These are phyloP conservation scores for Fringilla coelebs DNA, from an alignment of 2,797 vertebrate species.

Conservation along the genomic window DNA sequence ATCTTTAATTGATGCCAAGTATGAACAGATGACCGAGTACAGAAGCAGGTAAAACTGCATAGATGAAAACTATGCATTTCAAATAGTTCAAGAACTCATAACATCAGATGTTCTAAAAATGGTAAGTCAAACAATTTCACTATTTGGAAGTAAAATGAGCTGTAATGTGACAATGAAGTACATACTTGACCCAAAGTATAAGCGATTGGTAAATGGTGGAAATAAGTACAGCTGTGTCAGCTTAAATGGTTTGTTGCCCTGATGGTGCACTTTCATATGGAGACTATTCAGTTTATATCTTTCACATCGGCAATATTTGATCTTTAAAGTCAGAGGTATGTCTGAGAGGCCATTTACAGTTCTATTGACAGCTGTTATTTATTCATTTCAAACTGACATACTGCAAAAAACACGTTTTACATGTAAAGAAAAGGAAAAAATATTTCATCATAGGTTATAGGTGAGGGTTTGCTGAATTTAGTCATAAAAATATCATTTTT, in stretches of 20 bases:
- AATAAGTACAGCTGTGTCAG: constrained; percentile 62
- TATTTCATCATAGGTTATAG: background rate
- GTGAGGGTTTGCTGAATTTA: constrained; percentile 36
- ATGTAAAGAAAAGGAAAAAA: constrained; percentile 41
- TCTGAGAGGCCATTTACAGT: constrained; percentile 54
- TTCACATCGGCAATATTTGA: constrained; percentile 37
- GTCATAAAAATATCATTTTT: constrained; percentile 69
- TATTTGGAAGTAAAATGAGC: constrained; percentile 55
- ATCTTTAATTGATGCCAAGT: constrained; percentile 88
- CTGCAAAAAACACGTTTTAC: constrained; percentile 25
- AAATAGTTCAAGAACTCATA: constrained; percentile 73
- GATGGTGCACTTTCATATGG: constrained; percentile 71
- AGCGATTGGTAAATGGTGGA: constrained; percentile 59
- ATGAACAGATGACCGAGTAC: constrained; percentile 84
- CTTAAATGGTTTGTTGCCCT: constrained; percentile 76
- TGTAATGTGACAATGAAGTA: constrained; percentile 60
- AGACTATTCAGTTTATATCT: constrained; percentile 23
- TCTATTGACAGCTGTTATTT: constrained; percentile 36
- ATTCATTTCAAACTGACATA: constrained; percentile 46
- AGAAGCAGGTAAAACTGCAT: constrained; percentile 85
- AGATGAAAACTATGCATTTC: constrained; percentile 85
- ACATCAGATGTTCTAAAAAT: constrained; percentile 73
- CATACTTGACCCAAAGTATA: constrained; percentile 68
- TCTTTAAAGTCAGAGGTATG: constrained; percentile 65
- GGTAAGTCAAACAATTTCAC: constrained; percentile 60